These are phyloP conservation scores for Diprion similis DNA, from an alignment of 1,140 invertebrate genomes.

Conservation along the genomic window DNA sequence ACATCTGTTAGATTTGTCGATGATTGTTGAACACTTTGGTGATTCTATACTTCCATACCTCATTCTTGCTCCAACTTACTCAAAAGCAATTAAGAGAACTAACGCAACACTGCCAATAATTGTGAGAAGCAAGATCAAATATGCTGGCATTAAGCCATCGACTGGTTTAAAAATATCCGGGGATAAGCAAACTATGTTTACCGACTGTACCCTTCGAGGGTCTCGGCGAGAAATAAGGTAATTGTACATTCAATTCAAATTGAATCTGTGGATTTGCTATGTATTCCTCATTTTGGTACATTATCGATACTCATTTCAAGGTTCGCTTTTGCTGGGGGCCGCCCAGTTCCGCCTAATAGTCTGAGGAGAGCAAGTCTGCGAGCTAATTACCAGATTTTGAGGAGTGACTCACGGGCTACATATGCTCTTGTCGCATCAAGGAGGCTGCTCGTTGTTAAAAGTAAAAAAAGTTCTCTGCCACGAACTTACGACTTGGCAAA, in stretches of 20 bases:
- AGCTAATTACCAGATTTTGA: slow-evolving; percentile 57
- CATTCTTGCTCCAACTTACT: slow-evolving; percentile 6
- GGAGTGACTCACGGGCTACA: slow-evolving; percentile 51
- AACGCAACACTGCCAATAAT: slow-evolving; percentile 50
- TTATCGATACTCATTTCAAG: slow-evolving; percentile 34
- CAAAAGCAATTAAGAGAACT: slow-evolving; percentile 22
- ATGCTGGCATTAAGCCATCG: slow-evolving; percentile 44
- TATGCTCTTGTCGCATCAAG: slow-evolving; percentile 53
- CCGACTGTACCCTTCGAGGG: slow-evolving; percentile 51
- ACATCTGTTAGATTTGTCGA: slow-evolving; percentile 41
- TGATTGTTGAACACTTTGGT: slow-evolving; percentile 52
- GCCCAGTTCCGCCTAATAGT: slow-evolving; percentile 53
- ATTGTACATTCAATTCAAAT: background rate
- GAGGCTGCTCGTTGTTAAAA: slow-evolving; percentile 51
- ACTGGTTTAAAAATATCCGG: slow-evolving; percentile 34
- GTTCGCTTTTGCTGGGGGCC: slow-evolving; percentile 57
- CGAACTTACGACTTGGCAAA: slow-evolving; percentile 50
- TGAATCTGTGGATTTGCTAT: no score
- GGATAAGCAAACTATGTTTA: slow-evolving; percentile 53
- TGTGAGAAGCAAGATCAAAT: slow-evolving; percentile 56
- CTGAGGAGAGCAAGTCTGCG: slow-evolving; percentile 53
- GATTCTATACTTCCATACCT: slow-evolving; percentile 57
- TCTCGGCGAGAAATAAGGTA: slow-evolving; percentile 57
- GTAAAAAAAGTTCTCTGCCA: slow-evolving; percentile 46
- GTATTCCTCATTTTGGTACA: no score